phyloP scores from a whole-genome alignment of 2,113 vertebrate genomes.

The Hucho hucho region DNA sequence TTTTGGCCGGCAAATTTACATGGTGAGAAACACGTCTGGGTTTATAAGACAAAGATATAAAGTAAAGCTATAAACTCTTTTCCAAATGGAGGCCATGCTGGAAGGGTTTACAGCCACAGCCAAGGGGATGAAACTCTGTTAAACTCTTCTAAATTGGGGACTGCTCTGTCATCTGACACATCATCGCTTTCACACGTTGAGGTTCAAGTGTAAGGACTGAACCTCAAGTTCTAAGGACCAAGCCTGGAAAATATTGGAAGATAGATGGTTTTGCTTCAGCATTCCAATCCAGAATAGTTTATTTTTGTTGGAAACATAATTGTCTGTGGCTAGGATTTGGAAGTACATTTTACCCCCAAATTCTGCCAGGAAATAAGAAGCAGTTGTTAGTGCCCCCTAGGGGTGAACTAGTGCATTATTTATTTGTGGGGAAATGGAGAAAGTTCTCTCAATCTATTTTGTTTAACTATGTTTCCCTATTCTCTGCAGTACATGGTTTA shows the following conservation, averaged over 20 bases:
- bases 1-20: not conserved
- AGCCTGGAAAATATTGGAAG: conserved; percentile 56
- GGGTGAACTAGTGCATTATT: conserved; percentile 37
- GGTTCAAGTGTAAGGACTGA: conserved; percentile 1
- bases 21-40: conserved; percentile 8
- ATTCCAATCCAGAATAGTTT: conserved; percentile 72
- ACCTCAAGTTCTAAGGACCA: conserved; percentile 20
- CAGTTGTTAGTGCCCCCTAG: conserved; percentile 57
- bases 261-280: conserved; percentile 58
- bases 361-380: conserved; percentile 45
- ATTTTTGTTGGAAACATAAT: conserved; percentile 75
- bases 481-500: too few relatives aligned
- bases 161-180: conserved; percentile 55
- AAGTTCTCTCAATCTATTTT: too few relatives aligned
- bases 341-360: conserved; percentile 57
- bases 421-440: too few relatives aligned
- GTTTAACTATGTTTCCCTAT: too few relatives aligned
- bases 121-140: conserved; percentile 45
- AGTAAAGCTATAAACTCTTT: conserved; percentile 2
- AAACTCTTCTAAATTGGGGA: conserved; percentile 29
- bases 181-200: conserved; percentile 41
- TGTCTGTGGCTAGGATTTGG: conserved; percentile 73
- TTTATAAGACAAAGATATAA: conserved; percentile 13
- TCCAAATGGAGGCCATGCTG: not conserved
- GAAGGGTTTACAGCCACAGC: conserved; percentile 37